These are phyloP conservation scores for Drosophila picticornis DNA, from an alignment of 2,888 invertebrate genomes.

Conservation along the genomic window DNA sequence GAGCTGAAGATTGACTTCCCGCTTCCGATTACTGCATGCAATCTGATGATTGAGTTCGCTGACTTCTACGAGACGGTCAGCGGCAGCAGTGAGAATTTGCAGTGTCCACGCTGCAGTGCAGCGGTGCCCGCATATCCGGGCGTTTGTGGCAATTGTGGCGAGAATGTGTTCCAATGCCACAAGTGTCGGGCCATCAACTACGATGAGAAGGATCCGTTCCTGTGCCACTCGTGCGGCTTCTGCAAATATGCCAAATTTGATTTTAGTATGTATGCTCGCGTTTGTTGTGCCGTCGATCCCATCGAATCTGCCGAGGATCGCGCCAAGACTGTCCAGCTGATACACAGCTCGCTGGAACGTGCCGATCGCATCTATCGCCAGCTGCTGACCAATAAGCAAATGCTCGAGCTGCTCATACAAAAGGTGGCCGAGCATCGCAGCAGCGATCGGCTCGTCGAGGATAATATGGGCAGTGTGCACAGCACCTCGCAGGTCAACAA, in stretches of 20 bases:
- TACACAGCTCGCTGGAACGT: conserved; percentile 95
- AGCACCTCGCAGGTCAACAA: conserved; percentile 92
- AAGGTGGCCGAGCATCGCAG: conserved; percentile 95
- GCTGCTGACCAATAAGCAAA: conserved; percentile 94
- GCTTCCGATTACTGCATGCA: conserved; percentile 98
- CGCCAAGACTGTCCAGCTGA: conserved; percentile 96
- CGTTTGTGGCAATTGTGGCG: conserved; percentile 93
- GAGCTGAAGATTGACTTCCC: conserved; percentile 99
- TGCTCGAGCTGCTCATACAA: conserved; percentile 93
- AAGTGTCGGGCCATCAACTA: conserved; percentile 99
- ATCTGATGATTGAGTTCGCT: conserved; percentile 98
- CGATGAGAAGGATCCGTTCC: conserved; percentile 99
- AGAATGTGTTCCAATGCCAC: conserved; percentile 99
- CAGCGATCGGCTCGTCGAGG: conserved; percentile 87
- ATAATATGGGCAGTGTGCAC: conserved; percentile 86
- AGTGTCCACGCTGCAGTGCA: conserved; percentile 98
- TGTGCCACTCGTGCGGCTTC: conserved; percentile 99
- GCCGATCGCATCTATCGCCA: conserved; percentile 97
- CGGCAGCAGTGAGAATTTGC: conserved; percentile 94
- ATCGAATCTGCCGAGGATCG: conserved; percentile 98
- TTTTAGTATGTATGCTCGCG: conserved; percentile 95
- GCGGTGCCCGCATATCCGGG: conserved; percentile 99
- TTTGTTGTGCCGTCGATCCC: conserved; percentile 98
- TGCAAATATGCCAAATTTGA: conserved; percentile 99
- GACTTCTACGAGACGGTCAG: conserved; percentile 99